Evolutionary conservation across 2,113 vertebrate species (phyloP).

Genomic region (Danio rerio): DNA sequence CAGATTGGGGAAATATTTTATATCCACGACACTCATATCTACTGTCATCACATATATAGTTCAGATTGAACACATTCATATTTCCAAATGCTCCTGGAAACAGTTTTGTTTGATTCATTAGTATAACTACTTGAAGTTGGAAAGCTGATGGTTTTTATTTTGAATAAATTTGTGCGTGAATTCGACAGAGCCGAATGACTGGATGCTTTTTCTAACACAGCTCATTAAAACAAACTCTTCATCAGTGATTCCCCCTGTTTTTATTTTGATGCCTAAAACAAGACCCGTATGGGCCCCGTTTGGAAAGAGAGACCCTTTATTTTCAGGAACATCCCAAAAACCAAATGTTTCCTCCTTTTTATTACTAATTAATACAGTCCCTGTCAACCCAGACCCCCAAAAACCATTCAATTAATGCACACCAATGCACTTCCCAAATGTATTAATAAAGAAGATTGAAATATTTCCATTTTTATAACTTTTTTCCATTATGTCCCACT

Average conservation of each 20-base stretch:
- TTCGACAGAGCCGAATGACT: not conserved
- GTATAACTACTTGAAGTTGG: not conserved
- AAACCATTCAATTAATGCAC: conserved; percentile 13
- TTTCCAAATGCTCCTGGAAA: not conserved
- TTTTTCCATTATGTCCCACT: not conserved
- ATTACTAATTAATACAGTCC: not conserved
- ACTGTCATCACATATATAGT: not conserved
- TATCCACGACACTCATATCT: conserved; percentile 22
- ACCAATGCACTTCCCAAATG: not conserved
- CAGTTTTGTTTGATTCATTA: not conserved
- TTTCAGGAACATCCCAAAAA: not conserved
- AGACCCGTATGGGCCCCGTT: not conserved
- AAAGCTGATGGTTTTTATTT: conserved; percentile 23
- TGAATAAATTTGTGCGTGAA: not conserved
- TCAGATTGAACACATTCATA: conserved; percentile 1
- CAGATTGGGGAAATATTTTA: conserved; percentile 18
- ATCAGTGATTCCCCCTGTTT: not conserved
- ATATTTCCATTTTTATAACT: not conserved
- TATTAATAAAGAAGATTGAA: not conserved
- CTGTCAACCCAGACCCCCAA: not conserved
- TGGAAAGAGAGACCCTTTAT: not conserved
- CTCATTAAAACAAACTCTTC: conserved; percentile 15
- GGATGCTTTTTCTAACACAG: not conserved
- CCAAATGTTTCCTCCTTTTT: not conserved
- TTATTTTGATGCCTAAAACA: not conserved